Percentiles rank a stretch among this genome's conserved stretches.
These are phyloP conservation scores for Gorsachius goisagi DNA, from an alignment of 2,113 vertebrate genomes.

Conservation along the genomic window DNA sequence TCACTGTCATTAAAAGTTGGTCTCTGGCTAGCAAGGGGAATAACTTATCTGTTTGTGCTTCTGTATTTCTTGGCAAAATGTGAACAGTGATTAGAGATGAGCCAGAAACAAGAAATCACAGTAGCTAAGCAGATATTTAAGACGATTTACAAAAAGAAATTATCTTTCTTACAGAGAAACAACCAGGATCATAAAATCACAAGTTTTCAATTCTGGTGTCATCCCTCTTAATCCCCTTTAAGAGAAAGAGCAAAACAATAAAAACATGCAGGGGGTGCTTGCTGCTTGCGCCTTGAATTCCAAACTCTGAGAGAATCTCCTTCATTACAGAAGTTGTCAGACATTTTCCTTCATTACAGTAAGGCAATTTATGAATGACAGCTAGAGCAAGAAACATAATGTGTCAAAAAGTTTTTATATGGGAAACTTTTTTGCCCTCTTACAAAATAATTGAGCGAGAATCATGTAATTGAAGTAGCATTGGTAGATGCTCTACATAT, in stretches of 20 bases:
- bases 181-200: background rate
- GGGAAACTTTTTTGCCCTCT: background rate
- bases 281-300: conserved; percentile 77
- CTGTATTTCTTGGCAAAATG: background rate
- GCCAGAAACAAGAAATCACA: background rate
- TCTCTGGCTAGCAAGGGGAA: background rate
- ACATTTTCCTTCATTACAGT: background rate
- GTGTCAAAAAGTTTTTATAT: background rate
- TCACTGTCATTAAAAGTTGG: background rate
- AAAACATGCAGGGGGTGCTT: conserved; percentile 51
- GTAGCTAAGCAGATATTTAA: background rate
- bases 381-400: background rate
- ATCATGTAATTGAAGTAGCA: background rate
- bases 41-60: background rate
- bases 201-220: background rate
- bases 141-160: background rate
- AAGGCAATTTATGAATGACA: background rate
- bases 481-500: background rate
- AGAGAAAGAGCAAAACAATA: background rate
- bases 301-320: conserved; percentile 77
- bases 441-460: background rate
- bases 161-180: background rate
- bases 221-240: background rate
- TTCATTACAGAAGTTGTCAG: conserved; percentile 71
- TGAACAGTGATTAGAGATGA: background rate